These are phyloP conservation scores for Cacoxenus indagator DNA, from an alignment of 2,888 invertebrate genomes.

Conservation along the genomic window DNA sequence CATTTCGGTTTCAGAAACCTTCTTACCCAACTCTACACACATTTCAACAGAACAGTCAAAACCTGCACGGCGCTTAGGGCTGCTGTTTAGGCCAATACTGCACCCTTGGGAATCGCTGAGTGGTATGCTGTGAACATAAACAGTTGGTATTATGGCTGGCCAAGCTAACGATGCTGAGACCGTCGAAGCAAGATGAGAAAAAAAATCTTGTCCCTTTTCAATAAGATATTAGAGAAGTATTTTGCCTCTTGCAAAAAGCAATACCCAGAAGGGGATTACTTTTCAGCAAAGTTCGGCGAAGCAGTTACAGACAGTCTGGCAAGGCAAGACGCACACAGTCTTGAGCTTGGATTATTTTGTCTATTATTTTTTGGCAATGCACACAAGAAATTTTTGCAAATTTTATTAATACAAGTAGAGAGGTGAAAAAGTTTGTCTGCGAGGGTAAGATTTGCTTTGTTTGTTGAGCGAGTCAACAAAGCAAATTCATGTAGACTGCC, in stretches of 20 bases:
- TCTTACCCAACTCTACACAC: not conserved
- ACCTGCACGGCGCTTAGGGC: not conserved
- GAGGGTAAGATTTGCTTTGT: not conserved
- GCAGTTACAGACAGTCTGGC: not conserved
- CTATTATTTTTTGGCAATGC: not conserved
- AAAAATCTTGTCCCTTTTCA: slow-evolving; percentile 15
- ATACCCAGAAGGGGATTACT: slow-evolving; percentile 16
- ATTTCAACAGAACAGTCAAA: not conserved
- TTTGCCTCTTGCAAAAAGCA: not conserved
- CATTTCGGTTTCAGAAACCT: not conserved
- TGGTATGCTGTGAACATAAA: slow-evolving; percentile 7
- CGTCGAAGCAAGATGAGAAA: slow-evolving; percentile 3
- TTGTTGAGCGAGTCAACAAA: too few relatives aligned
- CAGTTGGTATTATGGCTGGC: not conserved
- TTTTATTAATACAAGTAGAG: not conserved
- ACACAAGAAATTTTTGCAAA: not conserved
- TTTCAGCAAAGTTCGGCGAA: not conserved
- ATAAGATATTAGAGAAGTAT: slow-evolving; percentile 11
- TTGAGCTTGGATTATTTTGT: slow-evolving; percentile 11
- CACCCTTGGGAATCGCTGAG: slow-evolving; percentile 5
- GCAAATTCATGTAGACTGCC: not conserved
- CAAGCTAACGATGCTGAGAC: not conserved
- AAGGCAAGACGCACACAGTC: not conserved
- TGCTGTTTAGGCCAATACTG: not conserved
- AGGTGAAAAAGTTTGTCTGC: not conserved